Evolutionary conservation across 30 jellyfish, hydroid and myxozoan genomes (phyloP), one percentile per base, ranked within the genome.

Genomic region (Pseudorhiza aurosa): DNA sequence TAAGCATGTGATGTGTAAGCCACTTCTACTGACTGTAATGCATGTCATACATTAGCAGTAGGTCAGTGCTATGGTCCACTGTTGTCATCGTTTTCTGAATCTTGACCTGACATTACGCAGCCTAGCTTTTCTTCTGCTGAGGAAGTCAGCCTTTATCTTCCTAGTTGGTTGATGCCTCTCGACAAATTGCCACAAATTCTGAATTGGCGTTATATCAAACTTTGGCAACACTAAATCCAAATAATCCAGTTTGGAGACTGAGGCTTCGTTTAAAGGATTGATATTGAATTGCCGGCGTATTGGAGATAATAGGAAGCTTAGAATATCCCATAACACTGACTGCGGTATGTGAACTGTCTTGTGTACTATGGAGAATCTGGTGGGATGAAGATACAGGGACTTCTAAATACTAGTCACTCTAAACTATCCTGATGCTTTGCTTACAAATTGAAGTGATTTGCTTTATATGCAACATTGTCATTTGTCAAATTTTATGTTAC

Each of bases 311-410:
- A 88, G 83, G 78, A 88, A 88, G 72, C 68, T 42, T 15, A 88
- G 94, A 63, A 88, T 81, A 39, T 88, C 95, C 97, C 91, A 75
- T 32, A 88, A 70, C 26, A 81, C 82, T 62, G 75, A 80, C 75
- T 90, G 63, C 74, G 97, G 97, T n/a, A 88, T 42, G 44, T 88
- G 97, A 37, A 79, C 82, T 27, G 94, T 60, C 63, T 73, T 77
- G 81, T 81, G 97, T 21, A 88, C 97, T 35, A 88, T 88, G 24
- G 89, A 32, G 83, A 88, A 88, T 88, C 97, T 88, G 65, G 68
- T 59, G 51, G 73, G 51, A 76, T 19, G 77, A 85, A 85, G 44
- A 81, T 63, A 75, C 47, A 76, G 68, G 84, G 83, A 17, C 65
- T 83, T 46, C 82, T 27, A 40, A 46, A 64, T 31, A 60, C 37